Percentiles rank a stretch among this genome's conserved stretches.
Conservation (phyloP, 2,888 invertebrate species). For the Formica aserva region DNA sequence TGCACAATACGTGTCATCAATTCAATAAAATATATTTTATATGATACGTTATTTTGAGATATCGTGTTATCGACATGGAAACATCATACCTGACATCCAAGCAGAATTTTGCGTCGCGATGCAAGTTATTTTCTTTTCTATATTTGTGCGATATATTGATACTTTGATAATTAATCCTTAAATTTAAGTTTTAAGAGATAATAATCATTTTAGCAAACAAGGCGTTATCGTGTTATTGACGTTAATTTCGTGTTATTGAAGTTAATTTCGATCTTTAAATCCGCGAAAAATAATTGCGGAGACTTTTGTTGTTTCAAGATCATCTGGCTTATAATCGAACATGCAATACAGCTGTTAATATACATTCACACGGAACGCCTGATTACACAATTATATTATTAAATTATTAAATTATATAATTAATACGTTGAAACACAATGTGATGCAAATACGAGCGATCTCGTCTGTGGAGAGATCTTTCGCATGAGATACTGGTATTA, state of each 20-base stretch:
- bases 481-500: neutral
- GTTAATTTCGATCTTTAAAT: slow-evolving; percentile 2
- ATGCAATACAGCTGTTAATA: slow-evolving; percentile 25
- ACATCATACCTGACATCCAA: slow-evolving; percentile 16
- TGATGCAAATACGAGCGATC: neutral
- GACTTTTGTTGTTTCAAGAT: neutral
- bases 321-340: slow-evolving; percentile 3
- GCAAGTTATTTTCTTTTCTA: neutral
- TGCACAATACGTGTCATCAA: neutral
- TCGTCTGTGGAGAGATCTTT: neutral
- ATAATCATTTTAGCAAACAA: neutral
- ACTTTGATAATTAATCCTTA: neutral
- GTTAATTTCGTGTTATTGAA: neutral
- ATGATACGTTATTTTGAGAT: slow-evolving; percentile 16
- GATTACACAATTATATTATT: neutral
- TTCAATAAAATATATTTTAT: slow-evolving; percentile 38
- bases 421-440: neutral
- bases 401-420: neutral
- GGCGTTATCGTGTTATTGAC: neutral
- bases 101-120: neutral
- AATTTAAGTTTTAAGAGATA: neutral
- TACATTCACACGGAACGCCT: neutral
- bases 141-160: neutral
- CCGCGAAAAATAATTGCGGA: neutral
- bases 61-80: slow-evolving; percentile 10